phyloP scores from a whole-genome alignment of 2,113 vertebrate species.

The Coreoperca whiteheadi region DNA sequence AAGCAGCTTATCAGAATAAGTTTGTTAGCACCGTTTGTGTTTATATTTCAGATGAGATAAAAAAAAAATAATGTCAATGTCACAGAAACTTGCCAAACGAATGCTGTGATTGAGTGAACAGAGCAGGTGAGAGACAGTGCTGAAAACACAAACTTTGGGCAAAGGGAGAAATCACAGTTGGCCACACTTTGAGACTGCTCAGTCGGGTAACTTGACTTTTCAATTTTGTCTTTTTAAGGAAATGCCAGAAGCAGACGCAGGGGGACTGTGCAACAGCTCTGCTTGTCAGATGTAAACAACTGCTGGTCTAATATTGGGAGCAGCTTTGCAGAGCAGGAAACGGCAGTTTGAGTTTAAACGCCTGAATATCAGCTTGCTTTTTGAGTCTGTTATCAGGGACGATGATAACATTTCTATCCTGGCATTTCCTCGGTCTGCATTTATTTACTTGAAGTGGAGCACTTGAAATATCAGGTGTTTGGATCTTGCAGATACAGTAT shows the following conservation, averaged over 20 bases:
- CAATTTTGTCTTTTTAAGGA: conserved; percentile 10
- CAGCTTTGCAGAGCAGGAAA: neutral
- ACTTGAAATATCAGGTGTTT: neutral
- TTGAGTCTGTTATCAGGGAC: neutral
- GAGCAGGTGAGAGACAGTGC: neutral
- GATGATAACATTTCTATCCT: neutral
- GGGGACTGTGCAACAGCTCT: neutral
- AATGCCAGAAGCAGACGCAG: conserved; percentile 12
- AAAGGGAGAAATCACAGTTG: neutral
- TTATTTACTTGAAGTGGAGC: neutral
- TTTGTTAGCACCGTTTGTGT: neutral
- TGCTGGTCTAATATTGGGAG: neutral
- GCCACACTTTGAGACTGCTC: neutral
- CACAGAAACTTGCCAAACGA: neutral
- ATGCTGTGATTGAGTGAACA: neutral
- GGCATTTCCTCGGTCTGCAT: neutral
- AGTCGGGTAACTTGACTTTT: neutral
- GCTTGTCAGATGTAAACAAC: conserved; percentile 1
- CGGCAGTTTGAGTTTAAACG: neutral
- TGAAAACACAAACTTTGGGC: neutral
- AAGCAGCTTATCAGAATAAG: neutral
- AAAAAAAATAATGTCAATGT: neutral
- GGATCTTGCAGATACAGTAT: neutral
- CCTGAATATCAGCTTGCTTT: neutral
- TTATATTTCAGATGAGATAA: neutral